Evolutionary conservation across 2,113 vertebrate species (phyloP), one percentile per base, ranked within the genome.

Genomic region (Lepisosteus osseus): DNA sequence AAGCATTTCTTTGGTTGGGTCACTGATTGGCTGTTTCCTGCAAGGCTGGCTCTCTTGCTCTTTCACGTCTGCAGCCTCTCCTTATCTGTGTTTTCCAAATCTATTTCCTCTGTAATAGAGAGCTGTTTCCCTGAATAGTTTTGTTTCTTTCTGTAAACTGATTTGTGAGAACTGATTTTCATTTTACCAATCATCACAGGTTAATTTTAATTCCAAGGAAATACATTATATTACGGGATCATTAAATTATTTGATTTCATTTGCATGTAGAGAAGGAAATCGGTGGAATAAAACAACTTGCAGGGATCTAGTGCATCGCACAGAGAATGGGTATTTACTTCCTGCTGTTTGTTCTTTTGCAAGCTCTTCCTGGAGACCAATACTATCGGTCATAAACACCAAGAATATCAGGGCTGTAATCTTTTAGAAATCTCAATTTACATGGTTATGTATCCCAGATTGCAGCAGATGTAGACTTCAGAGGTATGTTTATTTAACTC

Each of bases 101-200:
- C 65, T 40, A 72, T 78, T 86, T 86, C 86, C 87, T 86, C 77
- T 71, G 79, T 4, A 43, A 75, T 74, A 78, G 59, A 40, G 62
- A 64, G 2, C 17, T 40, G 14, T 7, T 12, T 55, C 11, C 8
- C 14, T 44, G 61, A 51, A 29, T 62, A 15, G n/a, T 59, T 11
- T 59, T 45, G 14, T 73, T 77, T 69, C 55, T 67, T 61, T 41
- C 65, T 63, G 47, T 9, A 40, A 13, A 56, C 17, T 63, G 55
- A 69, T 15, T 40, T 9, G 9, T 41, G 15, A 41, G 4, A 64
- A 29, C 40, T 17, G 11, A 40, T 40, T 40, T 8, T 17, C 17
- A 40, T 9, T 29, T 29, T 29, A 29, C 61, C 29, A 6, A 65
- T 65, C 13, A 42, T 65, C 11, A 65, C 12, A 45, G 43, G 14